Base-by-base conservation (phyloP, 2,888 invertebrate genomes). In the Apotomis turbidana region DNA sequence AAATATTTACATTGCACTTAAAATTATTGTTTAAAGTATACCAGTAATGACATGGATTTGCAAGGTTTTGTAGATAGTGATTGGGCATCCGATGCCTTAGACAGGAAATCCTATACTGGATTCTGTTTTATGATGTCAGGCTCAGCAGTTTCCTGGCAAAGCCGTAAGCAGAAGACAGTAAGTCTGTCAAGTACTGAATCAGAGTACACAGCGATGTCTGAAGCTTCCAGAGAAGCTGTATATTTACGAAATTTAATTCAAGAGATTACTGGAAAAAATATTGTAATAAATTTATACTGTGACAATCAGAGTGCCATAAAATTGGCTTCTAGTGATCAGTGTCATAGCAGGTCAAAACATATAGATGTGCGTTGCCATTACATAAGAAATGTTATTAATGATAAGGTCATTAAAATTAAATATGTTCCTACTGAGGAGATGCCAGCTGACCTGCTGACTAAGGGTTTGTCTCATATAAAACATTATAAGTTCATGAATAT, bases 31-130 rank as follows among this genome's bases (percentile, higher is more conserved):
- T n/a, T n/a, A n/a, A n/a, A n/a, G n/a, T n/a, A n/a, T 41, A 5
- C 6, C 4, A 41, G 41, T 9, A 38, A 67, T 13, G 15, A 44
- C 15, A n/a, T 15, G 9, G 15, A 59, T 5, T 27, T 61, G 5
- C 4, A 62, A 15, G 69, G 61, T 15, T 69, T 60, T 61, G 60
- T 69, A 5, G 70, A 70, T 51, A n/a, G 38, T 52, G 63, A 63
- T 38, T 63, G 58, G 58, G 61, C 44, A 41, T 9, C 12, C 10
- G 58, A 67, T 49, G 9, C n/a, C n/a, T 5, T 36, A n/a, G n/a
- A n/a, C n/a, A n/a, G n/a, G n/a, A n/a, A n/a, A n/a, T n/a, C n/a
- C n/a, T n/a, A n/a, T n/a, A n/a, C n/a, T n/a, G n/a, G n/a, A n/a
- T n/a, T n/a, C n/a, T n/a, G n/a, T n/a, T n/a, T n/a, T n/a, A n/a